These are phyloP conservation scores for Mesocentrotus franciscanus DNA, from an alignment of 53 echinoderm and acorn worm genomes.

Conservation along the genomic window DNA sequence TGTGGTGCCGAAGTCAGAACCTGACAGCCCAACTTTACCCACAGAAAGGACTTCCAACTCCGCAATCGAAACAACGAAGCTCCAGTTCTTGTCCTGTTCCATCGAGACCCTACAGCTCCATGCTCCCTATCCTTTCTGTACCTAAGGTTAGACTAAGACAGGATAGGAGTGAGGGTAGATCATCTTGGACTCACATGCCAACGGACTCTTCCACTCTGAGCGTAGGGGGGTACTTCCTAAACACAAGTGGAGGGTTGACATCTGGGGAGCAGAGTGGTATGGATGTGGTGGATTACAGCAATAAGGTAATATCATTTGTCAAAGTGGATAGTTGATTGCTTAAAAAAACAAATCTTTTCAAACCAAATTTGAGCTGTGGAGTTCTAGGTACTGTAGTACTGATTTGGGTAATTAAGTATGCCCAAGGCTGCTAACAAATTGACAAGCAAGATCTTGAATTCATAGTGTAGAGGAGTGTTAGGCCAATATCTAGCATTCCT, in stretches of 20 bases:
- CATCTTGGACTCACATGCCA: conserved; percentile 25
- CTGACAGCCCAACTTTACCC: background rate
- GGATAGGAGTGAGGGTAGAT: background rate
- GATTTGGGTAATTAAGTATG: too few relatives aligned
- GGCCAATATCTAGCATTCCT: too few relatives aligned
- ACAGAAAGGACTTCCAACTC: background rate
- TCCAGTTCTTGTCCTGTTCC: background rate
- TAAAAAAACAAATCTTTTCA: too few relatives aligned
- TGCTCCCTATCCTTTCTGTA: conserved; percentile 41
- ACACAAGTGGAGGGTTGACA: background rate
- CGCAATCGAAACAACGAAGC: background rate
- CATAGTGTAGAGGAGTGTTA: too few relatives aligned
- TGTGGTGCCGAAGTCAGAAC: background rate
- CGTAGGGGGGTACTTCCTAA: conserved; percentile 37
- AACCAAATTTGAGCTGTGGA: too few relatives aligned
- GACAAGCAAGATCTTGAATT: too few relatives aligned
- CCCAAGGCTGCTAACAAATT: too few relatives aligned
- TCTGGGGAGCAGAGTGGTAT: background rate
- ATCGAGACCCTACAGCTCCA: background rate
- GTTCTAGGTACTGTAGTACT: too few relatives aligned
- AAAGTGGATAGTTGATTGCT: too few relatives aligned
- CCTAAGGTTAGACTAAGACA: conserved; percentile 58
- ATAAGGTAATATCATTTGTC: background rate
- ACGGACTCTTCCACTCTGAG: background rate
- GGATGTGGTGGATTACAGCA: conserved; percentile 6